Evolutionary conservation across 2,797 vertebrate species (phyloP).

Genomic region (Parambassis ranga): DNA sequence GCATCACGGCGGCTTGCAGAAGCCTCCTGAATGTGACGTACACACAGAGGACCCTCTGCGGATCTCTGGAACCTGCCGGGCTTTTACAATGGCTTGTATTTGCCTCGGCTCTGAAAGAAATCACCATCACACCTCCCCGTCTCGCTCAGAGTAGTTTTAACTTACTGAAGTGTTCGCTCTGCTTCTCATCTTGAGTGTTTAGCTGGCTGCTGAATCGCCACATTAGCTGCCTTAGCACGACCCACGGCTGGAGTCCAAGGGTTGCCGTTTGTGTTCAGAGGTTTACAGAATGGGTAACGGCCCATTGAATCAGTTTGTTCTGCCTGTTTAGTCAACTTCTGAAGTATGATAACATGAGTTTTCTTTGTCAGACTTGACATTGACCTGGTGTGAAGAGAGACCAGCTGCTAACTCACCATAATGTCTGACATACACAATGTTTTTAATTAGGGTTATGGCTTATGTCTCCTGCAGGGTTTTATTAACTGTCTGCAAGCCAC

Average conservation of each 20-base stretch:
- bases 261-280: constrained; percentile 34
- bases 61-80: constrained; percentile 84
- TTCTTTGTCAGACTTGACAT: constrained; percentile 40
- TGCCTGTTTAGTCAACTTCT: constrained; percentile 18
- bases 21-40: constrained; percentile 44
- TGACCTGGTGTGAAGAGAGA: constrained; percentile 21
- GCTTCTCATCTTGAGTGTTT: constrained; percentile 37
- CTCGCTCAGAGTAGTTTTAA: constrained; percentile 50
- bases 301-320: constrained; percentile 52
- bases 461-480: constrained; percentile 38
- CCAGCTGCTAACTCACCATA: constrained; percentile 15
- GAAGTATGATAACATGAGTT: background rate
- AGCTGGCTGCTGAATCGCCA: constrained; percentile 39
- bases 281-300: constrained; percentile 52
- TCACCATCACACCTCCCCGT: constrained; percentile 37
- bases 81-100: constrained; percentile 99
- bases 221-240: constrained; percentile 17
- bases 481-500: constrained; percentile 33
- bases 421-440: constrained; percentile 14
- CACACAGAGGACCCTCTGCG: constrained; percentile 74
- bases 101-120: constrained; percentile 77
- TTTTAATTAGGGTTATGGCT: constrained; percentile 46
- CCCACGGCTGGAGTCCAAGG: constrained; percentile 10
- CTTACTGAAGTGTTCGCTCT: constrained; percentile 26
- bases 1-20: constrained; percentile 36